Percentiles rank a stretch among this genome's conserved stretches.
Conservation (phyloP, 2,888 invertebrate genomes). For the Acanthosepion pharaonis region DNA sequence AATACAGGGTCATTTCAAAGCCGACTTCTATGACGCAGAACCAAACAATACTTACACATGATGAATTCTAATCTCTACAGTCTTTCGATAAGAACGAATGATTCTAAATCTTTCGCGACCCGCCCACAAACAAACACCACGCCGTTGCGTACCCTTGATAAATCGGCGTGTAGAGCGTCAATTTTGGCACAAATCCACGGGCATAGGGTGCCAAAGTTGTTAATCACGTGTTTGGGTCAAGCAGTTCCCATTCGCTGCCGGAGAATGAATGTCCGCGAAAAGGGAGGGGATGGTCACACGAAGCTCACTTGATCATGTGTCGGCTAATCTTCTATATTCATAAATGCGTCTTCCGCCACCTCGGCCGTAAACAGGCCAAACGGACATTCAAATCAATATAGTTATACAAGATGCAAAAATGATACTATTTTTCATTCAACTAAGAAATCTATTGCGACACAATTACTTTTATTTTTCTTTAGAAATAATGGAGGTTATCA, state of each 20-base stretch:
- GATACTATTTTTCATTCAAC: no score
- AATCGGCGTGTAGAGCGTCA: not conserved
- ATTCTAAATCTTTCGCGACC: not conserved
- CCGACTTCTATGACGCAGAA: not conserved
- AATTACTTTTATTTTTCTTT: no score
- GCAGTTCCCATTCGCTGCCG: not conserved
- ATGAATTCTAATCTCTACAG: not conserved
- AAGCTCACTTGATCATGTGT: not conserved
- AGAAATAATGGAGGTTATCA: no score
- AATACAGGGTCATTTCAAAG: not conserved
- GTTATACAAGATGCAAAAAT: no score
- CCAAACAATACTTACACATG: not conserved
- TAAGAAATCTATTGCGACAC: no score
- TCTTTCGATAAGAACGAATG: not conserved
- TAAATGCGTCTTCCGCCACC: no score
- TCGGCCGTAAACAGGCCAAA: no score
- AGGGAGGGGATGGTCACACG: not conserved
- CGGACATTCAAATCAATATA: no score
- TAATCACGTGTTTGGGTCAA: conserved; percentile 11
- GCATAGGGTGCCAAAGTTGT: conserved; percentile 2
- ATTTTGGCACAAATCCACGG: not conserved
- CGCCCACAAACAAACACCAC: not conserved
- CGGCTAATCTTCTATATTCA: no score
- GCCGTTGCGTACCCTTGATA: not conserved
- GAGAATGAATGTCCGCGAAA: not conserved